Base-by-base conservation (phyloP, 2,797 vertebrate genomes). In the Jordanella pulchra region DNA sequence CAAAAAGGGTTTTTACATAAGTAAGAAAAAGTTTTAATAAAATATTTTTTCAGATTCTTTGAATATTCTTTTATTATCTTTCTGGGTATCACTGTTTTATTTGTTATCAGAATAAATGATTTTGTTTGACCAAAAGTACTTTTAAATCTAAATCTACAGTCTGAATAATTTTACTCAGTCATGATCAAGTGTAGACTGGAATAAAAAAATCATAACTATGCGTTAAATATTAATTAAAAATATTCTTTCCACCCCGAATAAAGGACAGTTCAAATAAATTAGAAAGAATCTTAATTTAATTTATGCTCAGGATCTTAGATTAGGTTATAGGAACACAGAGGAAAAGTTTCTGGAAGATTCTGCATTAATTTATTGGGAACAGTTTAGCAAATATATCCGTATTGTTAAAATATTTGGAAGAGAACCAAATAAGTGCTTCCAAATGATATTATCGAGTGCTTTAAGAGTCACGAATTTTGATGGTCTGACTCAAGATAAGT, bases 361-460 rank as follows among this genome's bases (percentile, higher is more conserved):
- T 12, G 17, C 30, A 2, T 53, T 4, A 4, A 65, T 35, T 60
- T 51, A 39, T 48, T 11, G 27, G 12, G 66, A 28, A 13, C 11
- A 48, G 25, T 65, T 75, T 75, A 25, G 61, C 35, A 72, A 75
- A 50, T 61, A 28, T 12, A 64, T 60, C 45, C 44, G 64, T 30
- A 25, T 65, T 47, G 23, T 2, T 11, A 27, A 1, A 11, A 47
- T 45, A 39, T 39, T 30, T 47, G 15, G 13, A 47, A 47, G 45
- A n/a, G 58, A 61, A 4, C 58, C 58, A 58, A 32, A 58, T 32
- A 27, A 21, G 55, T 2, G 30, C 56, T 3, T 35, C 30, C 17
- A 42, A n/a, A 5, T 60, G 10, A 61, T 39, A 39, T n/a, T 61
- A 7, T 61, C 32, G n/a, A 42, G 50, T 23, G 7, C 7, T 51